Percentiles rank a stretch among this genome's conserved stretches.
phyloP scores from a whole-genome alignment of 2,888 invertebrate species.

The Drosophila monieri region DNA sequence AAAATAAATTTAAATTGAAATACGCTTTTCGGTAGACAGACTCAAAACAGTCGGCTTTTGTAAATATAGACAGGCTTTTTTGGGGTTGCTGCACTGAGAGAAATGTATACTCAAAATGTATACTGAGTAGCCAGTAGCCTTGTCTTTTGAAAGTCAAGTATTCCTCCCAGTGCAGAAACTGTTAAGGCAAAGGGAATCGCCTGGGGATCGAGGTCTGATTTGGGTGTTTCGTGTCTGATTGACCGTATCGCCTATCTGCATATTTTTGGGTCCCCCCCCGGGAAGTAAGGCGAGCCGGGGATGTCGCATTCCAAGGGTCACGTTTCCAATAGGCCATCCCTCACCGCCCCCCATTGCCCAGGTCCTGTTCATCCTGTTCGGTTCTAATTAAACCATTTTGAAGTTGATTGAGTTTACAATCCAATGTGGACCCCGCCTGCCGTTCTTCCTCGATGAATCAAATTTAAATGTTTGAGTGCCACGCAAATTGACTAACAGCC shows the following conservation, averaged over 20 bases:
- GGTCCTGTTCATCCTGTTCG: conserved; percentile 12
- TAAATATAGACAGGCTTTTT: conserved; percentile 21
- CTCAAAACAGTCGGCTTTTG: conserved; percentile 21
- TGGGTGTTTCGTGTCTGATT: conserved; percentile 37
- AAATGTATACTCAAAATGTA: too few relatives aligned
- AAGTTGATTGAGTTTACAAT: conserved; percentile 64
- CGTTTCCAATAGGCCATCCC: not conserved
- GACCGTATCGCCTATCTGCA: conserved; percentile 36
- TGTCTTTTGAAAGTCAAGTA: too few relatives aligned
- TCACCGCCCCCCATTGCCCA: not conserved
- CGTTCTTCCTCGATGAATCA: conserved; percentile 53
- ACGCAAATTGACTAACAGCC: conserved; percentile 54
- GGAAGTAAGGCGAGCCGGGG: conserved; percentile 8
- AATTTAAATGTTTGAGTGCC: conserved; percentile 68
- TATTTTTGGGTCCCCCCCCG: conserved; percentile 18
- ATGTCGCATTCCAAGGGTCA: conserved; percentile 39
- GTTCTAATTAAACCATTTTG: conserved; percentile 67
- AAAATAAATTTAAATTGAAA: conserved; percentile 40
- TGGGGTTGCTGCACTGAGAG: conserved; percentile 7
- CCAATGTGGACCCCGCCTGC: conserved; percentile 12
- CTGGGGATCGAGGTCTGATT: conserved; percentile 16
- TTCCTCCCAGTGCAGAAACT: not conserved
- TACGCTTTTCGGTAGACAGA: conserved; percentile 31
- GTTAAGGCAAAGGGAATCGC: conserved; percentile 2
- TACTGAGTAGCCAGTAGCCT: too few relatives aligned